phyloP scores from a whole-genome alignment of 2,113 vertebrate species.

The Hydrochoerus hydrochaeris region DNA sequence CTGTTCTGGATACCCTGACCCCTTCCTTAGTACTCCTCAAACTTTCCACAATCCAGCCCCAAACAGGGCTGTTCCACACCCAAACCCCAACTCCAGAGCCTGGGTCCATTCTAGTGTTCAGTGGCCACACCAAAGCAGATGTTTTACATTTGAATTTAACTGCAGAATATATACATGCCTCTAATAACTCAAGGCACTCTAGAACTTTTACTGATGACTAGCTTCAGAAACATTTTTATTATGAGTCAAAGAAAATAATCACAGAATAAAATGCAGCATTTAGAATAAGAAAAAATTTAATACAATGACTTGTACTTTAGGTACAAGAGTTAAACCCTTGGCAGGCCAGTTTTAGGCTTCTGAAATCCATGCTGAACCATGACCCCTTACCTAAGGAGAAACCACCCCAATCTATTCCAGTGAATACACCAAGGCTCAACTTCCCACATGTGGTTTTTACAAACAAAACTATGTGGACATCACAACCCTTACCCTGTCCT shows the following conservation, averaged over 20 bases:
- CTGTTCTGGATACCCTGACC: background rate
- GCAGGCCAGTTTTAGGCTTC: background rate
- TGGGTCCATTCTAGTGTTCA: background rate
- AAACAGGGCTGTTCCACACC: background rate
- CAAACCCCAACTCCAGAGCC: background rate
- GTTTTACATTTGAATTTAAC: background rate
- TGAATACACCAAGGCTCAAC: background rate
- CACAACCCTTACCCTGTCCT: slow-evolving; percentile 12
- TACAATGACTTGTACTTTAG: background rate
- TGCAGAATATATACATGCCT: background rate
- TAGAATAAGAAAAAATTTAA: background rate
- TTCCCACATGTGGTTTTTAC: background rate
- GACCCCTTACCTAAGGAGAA: background rate
- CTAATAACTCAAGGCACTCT: background rate
- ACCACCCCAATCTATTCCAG: background rate
- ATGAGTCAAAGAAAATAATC: background rate
- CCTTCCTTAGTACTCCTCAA: background rate
- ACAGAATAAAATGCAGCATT: background rate
- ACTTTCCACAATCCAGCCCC: background rate
- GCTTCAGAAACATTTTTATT: background rate
- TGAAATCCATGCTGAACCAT: background rate
- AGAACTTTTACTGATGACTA: slow-evolving; percentile 44
- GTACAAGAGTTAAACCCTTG: background rate
- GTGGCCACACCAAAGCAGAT: background rate
- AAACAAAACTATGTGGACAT: slow-evolving; percentile 47